phyloP scores from a whole-genome alignment of 2,797 vertebrate genomes.

The Peromyscus melanophrys region DNA sequence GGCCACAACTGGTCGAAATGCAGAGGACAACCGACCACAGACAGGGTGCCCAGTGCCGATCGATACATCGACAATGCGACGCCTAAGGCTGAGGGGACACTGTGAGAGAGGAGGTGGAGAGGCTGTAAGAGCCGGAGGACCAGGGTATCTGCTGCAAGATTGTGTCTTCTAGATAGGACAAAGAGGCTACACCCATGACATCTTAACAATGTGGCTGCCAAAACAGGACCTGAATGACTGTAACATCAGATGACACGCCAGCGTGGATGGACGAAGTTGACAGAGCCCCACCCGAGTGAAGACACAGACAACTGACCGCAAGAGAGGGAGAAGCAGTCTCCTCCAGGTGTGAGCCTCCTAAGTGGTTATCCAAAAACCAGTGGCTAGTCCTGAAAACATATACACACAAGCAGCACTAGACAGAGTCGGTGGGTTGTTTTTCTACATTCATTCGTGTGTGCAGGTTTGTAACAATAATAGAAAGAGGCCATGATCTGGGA shows the following conservation, averaged over 20 bases:
- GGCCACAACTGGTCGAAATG: not conserved
- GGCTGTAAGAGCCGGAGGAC: not conserved
- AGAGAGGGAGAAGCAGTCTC: not conserved
- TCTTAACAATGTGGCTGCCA: not conserved
- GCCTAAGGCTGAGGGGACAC: not conserved
- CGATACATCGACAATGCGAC: fast-evolving
- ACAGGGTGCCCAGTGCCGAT: not conserved
- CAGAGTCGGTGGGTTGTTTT: not conserved
- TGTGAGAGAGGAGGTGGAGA: not conserved
- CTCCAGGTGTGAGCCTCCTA: not conserved
- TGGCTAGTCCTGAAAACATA: not conserved
- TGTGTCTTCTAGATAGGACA: not conserved
- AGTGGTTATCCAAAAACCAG: not conserved
- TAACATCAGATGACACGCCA: not conserved
- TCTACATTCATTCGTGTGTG: not conserved
- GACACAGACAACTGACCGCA: not conserved
- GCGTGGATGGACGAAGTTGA: not conserved
- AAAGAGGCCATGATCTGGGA: not conserved
- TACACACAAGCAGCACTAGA: not conserved
- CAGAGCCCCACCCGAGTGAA: not conserved
- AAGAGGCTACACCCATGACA: not conserved
- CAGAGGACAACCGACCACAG: not conserved
- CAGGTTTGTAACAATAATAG: not conserved
- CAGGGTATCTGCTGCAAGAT: not conserved
- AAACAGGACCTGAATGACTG: not conserved